Conservation (phyloP, 2,888 invertebrate genomes). For the Erannis defoliaria region DNA sequence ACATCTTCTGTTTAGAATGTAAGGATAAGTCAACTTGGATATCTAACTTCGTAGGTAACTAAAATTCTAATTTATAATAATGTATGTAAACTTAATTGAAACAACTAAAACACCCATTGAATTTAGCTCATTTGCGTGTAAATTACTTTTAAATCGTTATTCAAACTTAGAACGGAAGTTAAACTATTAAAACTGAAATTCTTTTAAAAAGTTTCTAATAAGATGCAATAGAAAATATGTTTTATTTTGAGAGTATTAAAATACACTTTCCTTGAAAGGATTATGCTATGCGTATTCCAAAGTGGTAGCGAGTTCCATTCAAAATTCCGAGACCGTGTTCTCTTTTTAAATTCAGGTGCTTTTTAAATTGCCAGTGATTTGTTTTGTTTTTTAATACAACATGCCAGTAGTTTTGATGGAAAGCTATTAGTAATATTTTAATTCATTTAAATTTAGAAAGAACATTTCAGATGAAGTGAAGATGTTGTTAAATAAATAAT, state of each 20-base stretch:
- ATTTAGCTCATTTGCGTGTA: conserved; percentile 19
- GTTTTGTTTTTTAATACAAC: conserved; percentile 65
- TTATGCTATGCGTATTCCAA: conserved; percentile 67
- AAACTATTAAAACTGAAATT: conserved; percentile 28
- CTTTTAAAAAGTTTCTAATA: conserved; percentile 13
- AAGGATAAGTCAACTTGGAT: no score
- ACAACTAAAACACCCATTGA: not conserved
- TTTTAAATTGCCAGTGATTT: conserved; percentile 78
- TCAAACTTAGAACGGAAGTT: conserved; percentile 35
- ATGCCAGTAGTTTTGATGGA: conserved; percentile 54
- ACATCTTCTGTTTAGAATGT: no score
- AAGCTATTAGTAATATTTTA: conserved; percentile 35
- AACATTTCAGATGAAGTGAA: conserved; percentile 1
- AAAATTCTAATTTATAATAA: not conserved
- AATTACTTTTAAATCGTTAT: conserved; percentile 28
- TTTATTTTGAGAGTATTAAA: conserved; percentile 56
- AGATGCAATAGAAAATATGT: conserved; percentile 51
- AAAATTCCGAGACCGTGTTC: conserved; percentile 76
- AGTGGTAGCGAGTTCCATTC: conserved; percentile 78
- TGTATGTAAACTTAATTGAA: not conserved
- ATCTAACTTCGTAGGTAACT: no score
- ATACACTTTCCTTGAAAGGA: conserved; percentile 57
- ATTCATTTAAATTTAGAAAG: conserved; percentile 43
- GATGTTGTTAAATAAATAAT: not conserved
- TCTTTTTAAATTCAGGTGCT: conserved; percentile 77